Evolutionary conservation across 2,113 vertebrate genomes (phyloP).

Genomic region (Ictalurus punctatus): DNA sequence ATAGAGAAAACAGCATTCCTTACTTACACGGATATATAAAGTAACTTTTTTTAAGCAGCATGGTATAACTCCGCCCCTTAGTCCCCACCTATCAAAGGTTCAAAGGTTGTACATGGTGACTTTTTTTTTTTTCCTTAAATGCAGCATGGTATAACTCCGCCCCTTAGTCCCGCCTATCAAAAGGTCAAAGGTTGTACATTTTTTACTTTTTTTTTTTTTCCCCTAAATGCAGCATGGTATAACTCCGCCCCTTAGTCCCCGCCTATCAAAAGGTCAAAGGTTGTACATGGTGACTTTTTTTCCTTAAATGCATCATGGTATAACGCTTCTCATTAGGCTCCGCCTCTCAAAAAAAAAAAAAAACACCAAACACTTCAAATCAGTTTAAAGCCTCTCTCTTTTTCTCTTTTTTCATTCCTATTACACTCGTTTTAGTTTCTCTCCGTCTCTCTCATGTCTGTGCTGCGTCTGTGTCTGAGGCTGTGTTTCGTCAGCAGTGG

Average conservation of each 20-base stretch:
- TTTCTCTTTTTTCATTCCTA: neutral
- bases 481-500: neutral
- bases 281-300: neutral
- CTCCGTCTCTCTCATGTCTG: neutral
- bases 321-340: neutral
- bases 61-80: too few species aligned
- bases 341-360: too few species aligned
- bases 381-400: neutral
- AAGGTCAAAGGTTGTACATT: neutral
- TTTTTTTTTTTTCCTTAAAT: neutral
- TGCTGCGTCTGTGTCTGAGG: neutral
- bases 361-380: too few species aligned
- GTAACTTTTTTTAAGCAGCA: neutral
- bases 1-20: neutral
- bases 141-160: neutral
- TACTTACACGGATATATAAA: neutral
- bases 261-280: neutral
- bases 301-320: neutral
- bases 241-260: too few species aligned
- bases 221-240: neutral
- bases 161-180: neutral
- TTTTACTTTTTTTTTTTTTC: too few species aligned
- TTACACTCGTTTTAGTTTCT: too few species aligned
- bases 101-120: neutral
- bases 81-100: too few species aligned